A percentile compares a stretch with the other conserved stretches of the same genome.
These are phyloP conservation scores for Augochlorella aurata DNA, from an alignment of 2,888 invertebrate genomes.

Conservation along the genomic window DNA sequence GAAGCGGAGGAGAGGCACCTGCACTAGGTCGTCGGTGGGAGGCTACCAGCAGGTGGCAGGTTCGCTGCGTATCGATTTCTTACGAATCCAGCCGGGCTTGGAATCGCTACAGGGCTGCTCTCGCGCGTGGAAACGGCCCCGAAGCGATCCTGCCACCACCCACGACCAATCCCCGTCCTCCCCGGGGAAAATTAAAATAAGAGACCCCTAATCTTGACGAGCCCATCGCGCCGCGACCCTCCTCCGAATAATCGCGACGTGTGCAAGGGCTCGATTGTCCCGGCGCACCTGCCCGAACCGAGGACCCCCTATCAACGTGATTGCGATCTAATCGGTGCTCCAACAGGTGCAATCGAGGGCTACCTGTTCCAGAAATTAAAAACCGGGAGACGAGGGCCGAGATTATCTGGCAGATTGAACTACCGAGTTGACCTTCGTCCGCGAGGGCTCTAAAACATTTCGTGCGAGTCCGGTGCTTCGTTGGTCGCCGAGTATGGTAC, in stretches of 20 bases:
- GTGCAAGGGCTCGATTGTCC: neutral
- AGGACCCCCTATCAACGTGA: neutral
- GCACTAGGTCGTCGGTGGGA: constrained; percentile 64
- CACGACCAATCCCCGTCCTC: constrained; percentile 19
- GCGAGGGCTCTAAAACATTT: neutral
- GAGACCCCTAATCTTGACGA: constrained; percentile 19
- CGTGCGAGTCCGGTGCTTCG: too few relatives aligned
- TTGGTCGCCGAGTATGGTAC: too few relatives aligned
- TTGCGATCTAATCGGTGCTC: neutral
- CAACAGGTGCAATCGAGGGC: neutral
- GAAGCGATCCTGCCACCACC: constrained; percentile 43
- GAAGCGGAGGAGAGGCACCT: constrained; percentile 59
- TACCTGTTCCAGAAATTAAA: neutral
- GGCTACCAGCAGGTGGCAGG: constrained; percentile 80
- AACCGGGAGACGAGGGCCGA: neutral
- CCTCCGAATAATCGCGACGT: constrained; percentile 2
- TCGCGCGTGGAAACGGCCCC: constrained; percentile 56
- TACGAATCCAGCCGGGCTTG: constrained; percentile 79
- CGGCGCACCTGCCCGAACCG: neutral
- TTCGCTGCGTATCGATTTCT: constrained; percentile 79
- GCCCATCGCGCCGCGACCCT: neutral
- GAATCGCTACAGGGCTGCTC: constrained; percentile 68
- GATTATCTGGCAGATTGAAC: neutral
- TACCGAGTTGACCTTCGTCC: neutral
- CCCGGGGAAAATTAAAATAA: constrained; percentile 34